phyloP scores from a whole-genome alignment of 2,797 vertebrate species.

The Onychomys arenicola region DNA sequence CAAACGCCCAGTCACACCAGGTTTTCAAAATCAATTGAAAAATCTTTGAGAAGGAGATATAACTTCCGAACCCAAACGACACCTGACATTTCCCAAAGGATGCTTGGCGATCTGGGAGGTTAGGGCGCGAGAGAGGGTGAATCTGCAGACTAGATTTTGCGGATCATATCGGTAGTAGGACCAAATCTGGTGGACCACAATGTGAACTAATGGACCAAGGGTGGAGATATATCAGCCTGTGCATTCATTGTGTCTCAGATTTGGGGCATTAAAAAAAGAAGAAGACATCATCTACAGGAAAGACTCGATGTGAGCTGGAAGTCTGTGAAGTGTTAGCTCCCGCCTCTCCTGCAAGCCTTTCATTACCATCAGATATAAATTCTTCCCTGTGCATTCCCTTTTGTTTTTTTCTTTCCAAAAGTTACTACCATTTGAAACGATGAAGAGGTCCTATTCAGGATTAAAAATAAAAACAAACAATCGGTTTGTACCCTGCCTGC shows the following conservation, averaged over 20 bases:
- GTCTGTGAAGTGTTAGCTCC: slow-evolving; percentile 18
- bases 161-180: neutral
- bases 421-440: neutral
- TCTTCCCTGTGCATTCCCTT: neutral
- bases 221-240: neutral
- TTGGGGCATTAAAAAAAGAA: neutral
- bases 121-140: neutral
- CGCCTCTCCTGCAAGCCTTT: neutral
- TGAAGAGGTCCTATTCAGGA: neutral
- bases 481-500: slow-evolving; percentile 33
- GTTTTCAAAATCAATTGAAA: slow-evolving; percentile 34
- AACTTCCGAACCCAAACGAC: neutral
- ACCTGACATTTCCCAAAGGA: neutral
- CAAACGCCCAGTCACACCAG: neutral
- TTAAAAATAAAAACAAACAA: neutral
- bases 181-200: neutral
- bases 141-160: neutral
- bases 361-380: neutral
- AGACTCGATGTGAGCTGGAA: neutral
- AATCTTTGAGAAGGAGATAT: slow-evolving; percentile 34
- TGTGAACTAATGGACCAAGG: neutral
- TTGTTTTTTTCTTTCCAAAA: slow-evolving; percentile 39
- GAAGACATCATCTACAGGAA: neutral
- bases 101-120: neutral
- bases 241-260: neutral